Conservation (phyloP, 2,797 vertebrate genomes). For the Ctenosaura bakeri region DNA sequence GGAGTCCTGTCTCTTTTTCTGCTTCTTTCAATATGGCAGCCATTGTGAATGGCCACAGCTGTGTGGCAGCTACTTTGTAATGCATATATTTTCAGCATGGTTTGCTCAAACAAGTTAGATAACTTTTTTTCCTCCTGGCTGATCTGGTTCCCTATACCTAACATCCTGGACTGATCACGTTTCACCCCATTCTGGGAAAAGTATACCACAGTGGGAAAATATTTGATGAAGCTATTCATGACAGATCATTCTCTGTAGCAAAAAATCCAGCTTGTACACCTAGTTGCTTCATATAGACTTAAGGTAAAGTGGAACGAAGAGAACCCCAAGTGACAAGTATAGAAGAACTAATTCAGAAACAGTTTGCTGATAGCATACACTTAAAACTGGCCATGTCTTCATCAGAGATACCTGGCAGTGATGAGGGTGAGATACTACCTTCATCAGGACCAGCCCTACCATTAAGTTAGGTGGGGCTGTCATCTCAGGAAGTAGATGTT, state of each 20-base stretch:
- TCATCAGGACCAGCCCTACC: background rate
- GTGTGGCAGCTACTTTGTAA: no score
- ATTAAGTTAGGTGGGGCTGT: background rate
- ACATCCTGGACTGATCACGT: background rate
- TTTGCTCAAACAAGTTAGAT: background rate
- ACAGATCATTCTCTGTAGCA: background rate
- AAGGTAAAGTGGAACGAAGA: background rate
- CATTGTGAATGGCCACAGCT: no score
- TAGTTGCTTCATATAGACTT: background rate
- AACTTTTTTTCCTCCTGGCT: no score
- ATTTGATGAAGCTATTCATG: background rate
- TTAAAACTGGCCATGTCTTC: slow-evolving; percentile 62
- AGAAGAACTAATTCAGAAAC: background rate
- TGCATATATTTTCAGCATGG: background rate
- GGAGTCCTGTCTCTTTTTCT: no score
- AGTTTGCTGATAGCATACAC: slow-evolving; percentile 40
- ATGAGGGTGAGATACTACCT: background rate
- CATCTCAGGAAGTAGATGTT: background rate
- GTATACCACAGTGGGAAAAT: background rate
- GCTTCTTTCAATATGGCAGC: no score
- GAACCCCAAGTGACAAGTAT: no score
- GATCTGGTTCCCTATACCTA: no score
- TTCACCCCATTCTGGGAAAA: background rate
- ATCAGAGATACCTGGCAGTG: slow-evolving; percentile 23
- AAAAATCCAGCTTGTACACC: background rate